Evolutionary conservation across 2,113 vertebrate genomes (phyloP).

Genomic region (Brienomyrus longianalis): DNA sequence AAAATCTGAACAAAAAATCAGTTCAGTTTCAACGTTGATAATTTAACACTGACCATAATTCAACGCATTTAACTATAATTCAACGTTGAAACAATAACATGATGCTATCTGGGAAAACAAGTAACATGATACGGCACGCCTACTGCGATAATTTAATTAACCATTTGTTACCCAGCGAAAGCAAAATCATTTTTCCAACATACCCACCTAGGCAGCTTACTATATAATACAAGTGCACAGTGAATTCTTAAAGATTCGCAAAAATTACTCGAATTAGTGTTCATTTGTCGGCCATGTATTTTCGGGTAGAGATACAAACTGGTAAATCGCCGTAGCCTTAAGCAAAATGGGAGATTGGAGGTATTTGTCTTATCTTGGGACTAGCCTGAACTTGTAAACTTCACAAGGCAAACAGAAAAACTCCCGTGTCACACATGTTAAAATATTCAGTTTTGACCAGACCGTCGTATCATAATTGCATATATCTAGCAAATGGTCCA

Average conservation of each 20-base stretch:
- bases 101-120: background rate
- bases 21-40: no score
- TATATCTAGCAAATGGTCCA: background rate
- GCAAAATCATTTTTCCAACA: background rate
- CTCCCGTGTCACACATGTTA: background rate
- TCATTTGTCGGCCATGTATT: background rate
- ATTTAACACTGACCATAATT: no score
- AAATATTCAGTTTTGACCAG: background rate
- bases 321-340: background rate
- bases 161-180: background rate
- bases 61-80: no score
- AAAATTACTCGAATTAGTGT: background rate
- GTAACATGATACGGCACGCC: background rate
- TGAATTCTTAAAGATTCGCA: background rate
- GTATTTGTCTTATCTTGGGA: constrained; percentile 45
- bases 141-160: background rate
- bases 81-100: no score
- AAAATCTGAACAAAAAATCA: no score
- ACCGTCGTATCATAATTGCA: background rate
- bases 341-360: constrained; percentile 17
- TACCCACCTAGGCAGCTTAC: background rate
- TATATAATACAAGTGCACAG: background rate
- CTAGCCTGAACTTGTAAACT: constrained; percentile 49
- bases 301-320: no score
- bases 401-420: background rate